These are phyloP conservation scores for Cariama cristata DNA, from an alignment of 2,113 vertebrate species.

Conservation along the genomic window DNA sequence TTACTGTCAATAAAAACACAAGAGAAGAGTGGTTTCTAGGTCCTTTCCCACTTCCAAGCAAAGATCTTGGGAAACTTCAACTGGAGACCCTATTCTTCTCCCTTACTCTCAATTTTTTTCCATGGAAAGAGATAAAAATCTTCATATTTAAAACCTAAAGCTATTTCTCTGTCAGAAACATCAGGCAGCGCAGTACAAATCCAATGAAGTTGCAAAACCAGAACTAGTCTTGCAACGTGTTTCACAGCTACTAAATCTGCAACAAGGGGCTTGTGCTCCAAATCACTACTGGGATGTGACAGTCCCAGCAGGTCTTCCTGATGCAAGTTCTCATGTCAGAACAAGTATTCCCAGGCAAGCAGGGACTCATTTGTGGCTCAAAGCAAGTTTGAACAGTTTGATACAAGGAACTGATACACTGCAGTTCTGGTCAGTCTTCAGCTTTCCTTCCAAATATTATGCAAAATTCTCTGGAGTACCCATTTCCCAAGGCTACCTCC, in stretches of 20 bases:
- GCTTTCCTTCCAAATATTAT: neutral
- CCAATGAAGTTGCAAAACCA: neutral
- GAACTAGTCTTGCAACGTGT: neutral
- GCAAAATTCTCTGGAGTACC: neutral
- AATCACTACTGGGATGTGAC: neutral
- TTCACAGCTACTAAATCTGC: neutral
- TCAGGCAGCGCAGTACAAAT: neutral
- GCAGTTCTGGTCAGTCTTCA: neutral
- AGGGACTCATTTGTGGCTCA: neutral
- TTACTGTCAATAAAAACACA: neutral
- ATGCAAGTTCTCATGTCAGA: neutral
- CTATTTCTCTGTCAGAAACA: neutral
- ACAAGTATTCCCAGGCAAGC: constrained; percentile 16
- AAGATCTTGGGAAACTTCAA: neutral
- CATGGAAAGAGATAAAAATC: neutral
- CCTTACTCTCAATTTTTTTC: neutral
- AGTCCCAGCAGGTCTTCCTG: neutral
- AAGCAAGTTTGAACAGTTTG: neutral
- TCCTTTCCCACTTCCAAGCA: neutral
- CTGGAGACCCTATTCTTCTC: neutral
- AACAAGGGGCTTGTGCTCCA: neutral
- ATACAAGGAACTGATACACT: neutral
- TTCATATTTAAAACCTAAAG: neutral
- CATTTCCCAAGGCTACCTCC: neutral
- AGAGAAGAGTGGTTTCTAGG: neutral